Percentiles rank a stretch among this genome's conserved stretches.
Conservation (phyloP, 2,888 invertebrate genomes). For the Venusia cambrica region DNA sequence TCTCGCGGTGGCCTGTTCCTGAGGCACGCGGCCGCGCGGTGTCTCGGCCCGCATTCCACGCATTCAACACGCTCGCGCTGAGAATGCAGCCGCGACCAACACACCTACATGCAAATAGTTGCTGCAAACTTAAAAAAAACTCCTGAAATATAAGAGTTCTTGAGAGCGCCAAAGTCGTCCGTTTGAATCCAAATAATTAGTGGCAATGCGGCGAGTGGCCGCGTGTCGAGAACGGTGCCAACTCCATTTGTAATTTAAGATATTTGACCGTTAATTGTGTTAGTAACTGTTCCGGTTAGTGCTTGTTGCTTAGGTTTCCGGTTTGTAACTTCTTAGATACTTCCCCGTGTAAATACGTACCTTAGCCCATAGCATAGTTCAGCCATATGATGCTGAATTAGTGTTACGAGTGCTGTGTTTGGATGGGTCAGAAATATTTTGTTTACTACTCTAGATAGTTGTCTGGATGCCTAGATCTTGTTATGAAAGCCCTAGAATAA, state of each 20-base stretch:
- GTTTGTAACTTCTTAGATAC: slow-evolving; percentile 54
- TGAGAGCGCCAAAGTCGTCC: slow-evolving; percentile 59
- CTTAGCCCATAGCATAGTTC: slow-evolving; percentile 61
- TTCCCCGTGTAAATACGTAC: slow-evolving; percentile 20
- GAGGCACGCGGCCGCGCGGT: slow-evolving; percentile 51
- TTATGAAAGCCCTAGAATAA: slow-evolving; percentile 68
- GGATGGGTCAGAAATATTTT: slow-evolving; percentile 75
- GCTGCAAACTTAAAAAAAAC: slow-evolving; percentile 55
- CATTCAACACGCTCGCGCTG: slow-evolving; percentile 69
- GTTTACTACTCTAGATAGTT: slow-evolving; percentile 59
- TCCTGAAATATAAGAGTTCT: slow-evolving; percentile 49
- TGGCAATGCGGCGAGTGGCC: slow-evolving; percentile 63
- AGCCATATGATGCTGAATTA: slow-evolving; percentile 52
- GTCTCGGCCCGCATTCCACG: slow-evolving; percentile 63
- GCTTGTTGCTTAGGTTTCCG: slow-evolving; percentile 65
- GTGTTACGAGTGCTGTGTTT: slow-evolving; percentile 65
- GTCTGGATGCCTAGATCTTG: slow-evolving; percentile 67
- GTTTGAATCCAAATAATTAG: slow-evolving; percentile 69
- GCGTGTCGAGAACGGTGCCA: slow-evolving; percentile 64
- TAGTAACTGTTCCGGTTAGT: slow-evolving; percentile 71
- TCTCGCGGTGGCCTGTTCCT: slow-evolving; percentile 21
- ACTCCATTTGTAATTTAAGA: slow-evolving; percentile 74
- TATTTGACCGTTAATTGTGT: slow-evolving; percentile 72
- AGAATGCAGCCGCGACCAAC: slow-evolving; percentile 70
- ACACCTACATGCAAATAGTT: slow-evolving; percentile 53